Evolutionary conservation across 92 coral and sea anemone species (phyloP).

Genomic region (Umimayanthus kanabou): DNA sequence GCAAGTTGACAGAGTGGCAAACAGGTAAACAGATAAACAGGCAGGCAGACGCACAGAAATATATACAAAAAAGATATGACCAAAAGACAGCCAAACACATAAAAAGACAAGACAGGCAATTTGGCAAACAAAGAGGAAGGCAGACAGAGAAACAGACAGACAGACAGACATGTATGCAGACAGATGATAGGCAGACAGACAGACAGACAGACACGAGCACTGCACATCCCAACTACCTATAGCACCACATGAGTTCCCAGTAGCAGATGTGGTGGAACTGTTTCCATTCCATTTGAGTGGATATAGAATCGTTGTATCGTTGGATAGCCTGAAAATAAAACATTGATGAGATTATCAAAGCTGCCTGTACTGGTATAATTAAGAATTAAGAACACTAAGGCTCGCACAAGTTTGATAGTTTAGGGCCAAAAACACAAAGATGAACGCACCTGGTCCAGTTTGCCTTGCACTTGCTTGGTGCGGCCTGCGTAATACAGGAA

Average conservation of each 20-base stretch:
- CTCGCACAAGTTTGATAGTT: no score
- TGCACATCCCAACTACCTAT: constrained; percentile 51
- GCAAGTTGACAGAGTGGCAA: background rate
- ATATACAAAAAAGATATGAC: no score
- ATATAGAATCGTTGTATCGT: constrained; percentile 80
- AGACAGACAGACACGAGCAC: background rate
- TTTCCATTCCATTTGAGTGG: constrained; percentile 96
- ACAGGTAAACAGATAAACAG: background rate
- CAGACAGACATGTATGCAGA: background rate
- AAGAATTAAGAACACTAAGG: background rate
- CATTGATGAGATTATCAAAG: background rate
- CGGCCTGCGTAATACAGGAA: constrained; percentile 94
- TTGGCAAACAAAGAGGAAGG: background rate
- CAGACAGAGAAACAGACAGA: background rate
- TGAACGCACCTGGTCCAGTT: constrained; percentile 79
- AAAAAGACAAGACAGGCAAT: background rate
- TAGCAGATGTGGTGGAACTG: constrained; percentile 97
- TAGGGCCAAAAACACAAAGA: background rate
- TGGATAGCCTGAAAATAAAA: constrained; percentile 67
- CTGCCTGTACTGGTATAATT: no score
- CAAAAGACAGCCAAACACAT: no score
- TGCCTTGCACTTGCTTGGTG: constrained; percentile 91
- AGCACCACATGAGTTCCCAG: constrained; percentile 99
- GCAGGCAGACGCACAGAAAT: no score
- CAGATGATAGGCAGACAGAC: background rate